phyloP scores from a whole-genome alignment of 2,797 vertebrate species.

The Siniperca obscura region DNA sequence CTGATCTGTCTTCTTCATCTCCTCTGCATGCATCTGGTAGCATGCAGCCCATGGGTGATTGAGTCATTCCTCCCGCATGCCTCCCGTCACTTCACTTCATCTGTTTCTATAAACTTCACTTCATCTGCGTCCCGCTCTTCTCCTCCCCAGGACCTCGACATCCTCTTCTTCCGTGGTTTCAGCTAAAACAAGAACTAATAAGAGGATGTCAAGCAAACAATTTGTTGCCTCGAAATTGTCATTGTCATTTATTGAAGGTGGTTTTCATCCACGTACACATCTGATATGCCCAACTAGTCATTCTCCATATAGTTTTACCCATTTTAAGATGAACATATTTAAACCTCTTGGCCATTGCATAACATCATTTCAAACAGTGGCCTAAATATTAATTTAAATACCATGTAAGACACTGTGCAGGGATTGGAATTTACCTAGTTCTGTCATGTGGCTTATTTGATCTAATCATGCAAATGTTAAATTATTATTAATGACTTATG shows the following conservation, averaged over 20 bases:
- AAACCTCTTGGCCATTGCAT: constrained; percentile 1
- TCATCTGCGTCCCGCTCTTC: constrained; percentile 76
- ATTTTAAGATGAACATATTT: constrained; percentile 21
- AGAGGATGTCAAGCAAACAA: constrained; percentile 46
- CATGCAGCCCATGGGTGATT: constrained; percentile 60
- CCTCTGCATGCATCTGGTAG: constrained; percentile 65
- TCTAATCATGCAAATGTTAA: not conserved
- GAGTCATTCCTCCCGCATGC: constrained; percentile 61
- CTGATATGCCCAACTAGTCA: not conserved
- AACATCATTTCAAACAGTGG: constrained; percentile 39
- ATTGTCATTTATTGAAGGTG: constrained; percentile 11
- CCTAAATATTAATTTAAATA: constrained; percentile 16
- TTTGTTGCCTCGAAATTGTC: constrained; percentile 29
- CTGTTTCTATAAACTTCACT: constrained; percentile 49
- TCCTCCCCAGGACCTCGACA: constrained; percentile 83
- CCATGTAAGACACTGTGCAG: not conserved
- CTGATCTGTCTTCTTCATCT: constrained; percentile 24
- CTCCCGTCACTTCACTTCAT: constrained; percentile 42
- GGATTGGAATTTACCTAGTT: not conserved
- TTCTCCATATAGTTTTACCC: constrained; percentile 24
- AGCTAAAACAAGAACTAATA: constrained; percentile 80
- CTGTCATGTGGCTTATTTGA: not conserved
- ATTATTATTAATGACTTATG: not conserved
- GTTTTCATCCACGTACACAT: constrained; percentile 9
- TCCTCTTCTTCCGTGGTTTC: constrained; percentile 89